Evolutionary conservation across 2,113 vertebrate genomes (phyloP), one percentile per base, ranked within the genome.

Genomic region (Garra rufa): DNA sequence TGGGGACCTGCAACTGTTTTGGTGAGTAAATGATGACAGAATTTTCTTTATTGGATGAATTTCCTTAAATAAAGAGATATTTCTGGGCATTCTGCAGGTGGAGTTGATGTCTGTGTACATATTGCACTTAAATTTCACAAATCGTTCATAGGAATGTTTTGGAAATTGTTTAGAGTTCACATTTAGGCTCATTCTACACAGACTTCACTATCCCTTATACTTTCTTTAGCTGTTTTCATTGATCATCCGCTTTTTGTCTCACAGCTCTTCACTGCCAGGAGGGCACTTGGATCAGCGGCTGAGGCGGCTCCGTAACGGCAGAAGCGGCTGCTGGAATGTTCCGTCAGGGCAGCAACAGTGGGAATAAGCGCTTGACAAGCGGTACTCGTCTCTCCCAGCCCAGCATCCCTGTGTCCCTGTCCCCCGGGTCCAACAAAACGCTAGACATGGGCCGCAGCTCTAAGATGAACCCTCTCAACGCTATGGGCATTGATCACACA

Each of bases 371-470:
- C 88, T 88, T 92, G 92, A 94, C 95, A 90, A 93, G 93, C 89
- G 92, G 94, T 91, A 92, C 94, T 89, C 93, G 94, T 71, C 92
- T 93, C 50, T 94, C 95, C 89, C 91, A 92, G 85, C 89, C 93
- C 83, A 93, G 93, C 91, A 91, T 93, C 44, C 73, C 73, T 59
- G 94, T 93, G 77, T 91, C 91, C 76, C 82, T 93, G 77, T 92
- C 95, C 1, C 79, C 90, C 0, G 94, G 92, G 89, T 94, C 94
- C 70, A 85, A 83, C 77, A 95, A 89, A 87, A 91, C 94, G 59
- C 95, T 93, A 95, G 94, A 93, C 85, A 96, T 96, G 94, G 96
- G 96, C 80, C 94, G 94, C 87, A 94, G 92, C 91, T 93, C 95
- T 84, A 92, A 94, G 88, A 95, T 92, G 85, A 96, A 92, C 87